Evolutionary conservation across 2,797 vertebrate species (phyloP).

Genomic region (Dicrostonyx torquatus): DNA sequence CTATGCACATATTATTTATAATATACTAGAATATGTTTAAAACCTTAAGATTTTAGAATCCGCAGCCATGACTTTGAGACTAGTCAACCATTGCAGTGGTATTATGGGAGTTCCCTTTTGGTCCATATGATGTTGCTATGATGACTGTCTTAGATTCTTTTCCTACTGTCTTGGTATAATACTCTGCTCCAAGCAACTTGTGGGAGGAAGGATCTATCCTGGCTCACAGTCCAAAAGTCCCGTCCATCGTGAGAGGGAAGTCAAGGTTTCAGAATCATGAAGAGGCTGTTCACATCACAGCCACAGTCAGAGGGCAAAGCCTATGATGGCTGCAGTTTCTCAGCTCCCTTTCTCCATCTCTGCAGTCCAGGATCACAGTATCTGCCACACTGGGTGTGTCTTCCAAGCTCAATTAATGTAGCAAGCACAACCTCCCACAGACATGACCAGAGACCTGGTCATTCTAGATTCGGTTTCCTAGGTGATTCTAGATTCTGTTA

Average conservation of each 20-base stretch:
- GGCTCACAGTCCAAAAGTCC: background rate
- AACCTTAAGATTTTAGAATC: background rate
- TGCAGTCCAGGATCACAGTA: background rate
- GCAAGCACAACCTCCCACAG: background rate
- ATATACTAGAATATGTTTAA: background rate
- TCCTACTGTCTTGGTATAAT: background rate
- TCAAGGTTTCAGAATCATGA: background rate
- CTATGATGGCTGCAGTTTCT: background rate
- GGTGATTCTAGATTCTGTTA: background rate
- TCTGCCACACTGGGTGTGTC: background rate
- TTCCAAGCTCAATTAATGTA: background rate
- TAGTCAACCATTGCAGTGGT: background rate
- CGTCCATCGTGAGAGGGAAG: background rate
- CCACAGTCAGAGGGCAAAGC: background rate
- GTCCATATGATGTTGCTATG: slow-evolving; percentile 63
- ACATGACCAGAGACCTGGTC: background rate
- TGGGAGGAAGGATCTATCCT: background rate
- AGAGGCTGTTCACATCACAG: background rate
- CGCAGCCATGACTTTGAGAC: background rate
- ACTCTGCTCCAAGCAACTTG: background rate
- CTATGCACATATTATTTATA: background rate
- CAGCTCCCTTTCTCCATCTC: background rate
- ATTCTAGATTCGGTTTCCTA: background rate
- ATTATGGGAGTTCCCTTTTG: slow-evolving; percentile 62
- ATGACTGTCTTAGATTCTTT: background rate